phyloP scores from a whole-genome alignment of 2,797 vertebrate genomes.

The Rhinichthys osculus region DNA sequence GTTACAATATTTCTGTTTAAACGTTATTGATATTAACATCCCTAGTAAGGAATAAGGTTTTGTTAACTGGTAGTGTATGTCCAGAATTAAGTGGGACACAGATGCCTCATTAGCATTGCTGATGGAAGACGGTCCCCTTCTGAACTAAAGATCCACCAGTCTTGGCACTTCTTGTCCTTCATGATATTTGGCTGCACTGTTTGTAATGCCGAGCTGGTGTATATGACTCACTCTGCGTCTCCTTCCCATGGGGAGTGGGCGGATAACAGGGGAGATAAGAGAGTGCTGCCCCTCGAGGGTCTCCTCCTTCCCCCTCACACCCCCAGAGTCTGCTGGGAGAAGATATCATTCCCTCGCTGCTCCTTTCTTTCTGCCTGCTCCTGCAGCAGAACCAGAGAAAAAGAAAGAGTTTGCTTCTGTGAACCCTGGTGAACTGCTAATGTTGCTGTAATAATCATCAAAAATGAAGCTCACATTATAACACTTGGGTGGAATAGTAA shows the following conservation, averaged over 20 bases:
- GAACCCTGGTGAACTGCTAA: neutral
- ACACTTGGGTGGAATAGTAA: neutral
- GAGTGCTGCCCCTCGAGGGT: constrained; percentile 36
- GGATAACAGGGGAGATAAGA: constrained; percentile 47
- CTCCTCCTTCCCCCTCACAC: constrained; percentile 45
- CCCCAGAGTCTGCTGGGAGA: constrained; percentile 52
- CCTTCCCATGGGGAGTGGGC: constrained; percentile 34
- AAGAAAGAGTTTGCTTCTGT: neutral
- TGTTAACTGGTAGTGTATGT: neutral
- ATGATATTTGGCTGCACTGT: constrained; percentile 34
- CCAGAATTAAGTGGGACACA: neutral
- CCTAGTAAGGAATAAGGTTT: neutral
- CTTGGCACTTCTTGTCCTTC: constrained; percentile 20
- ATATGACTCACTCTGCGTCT: constrained; percentile 22
- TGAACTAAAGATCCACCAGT: constrained; percentile 17
- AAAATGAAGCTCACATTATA: neutral
- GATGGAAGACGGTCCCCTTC: neutral
- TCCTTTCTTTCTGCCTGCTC: neutral
- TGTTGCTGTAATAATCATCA: neutral
- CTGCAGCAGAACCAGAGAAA: neutral
- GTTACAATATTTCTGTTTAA: neutral
- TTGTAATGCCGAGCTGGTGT: constrained; percentile 12
- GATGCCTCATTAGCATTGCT: constrained; percentile 15
- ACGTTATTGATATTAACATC: neutral
- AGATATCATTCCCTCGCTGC: constrained; percentile 52